Evolutionary conservation across 2,113 vertebrate genomes (phyloP).

Genomic region (Rhynchopsitta pachyrhyncha): DNA sequence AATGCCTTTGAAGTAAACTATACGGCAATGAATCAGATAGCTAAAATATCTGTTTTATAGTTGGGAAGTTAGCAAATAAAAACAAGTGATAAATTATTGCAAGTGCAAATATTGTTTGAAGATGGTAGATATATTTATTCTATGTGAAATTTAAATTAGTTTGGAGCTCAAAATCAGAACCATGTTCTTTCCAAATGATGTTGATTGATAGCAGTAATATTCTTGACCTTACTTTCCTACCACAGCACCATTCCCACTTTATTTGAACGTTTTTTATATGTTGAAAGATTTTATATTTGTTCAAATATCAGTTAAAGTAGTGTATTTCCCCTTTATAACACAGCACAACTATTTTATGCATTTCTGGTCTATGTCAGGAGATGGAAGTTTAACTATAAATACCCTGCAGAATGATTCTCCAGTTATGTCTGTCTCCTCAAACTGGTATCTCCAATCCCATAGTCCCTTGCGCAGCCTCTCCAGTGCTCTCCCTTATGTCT

Average conservation of each 20-base stretch:
- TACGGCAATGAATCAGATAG: background rate
- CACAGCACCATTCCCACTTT: background rate
- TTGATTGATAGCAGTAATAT: background rate
- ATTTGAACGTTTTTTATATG: background rate
- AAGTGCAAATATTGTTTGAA: constrained; percentile 14
- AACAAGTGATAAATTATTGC: background rate
- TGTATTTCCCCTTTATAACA: background rate
- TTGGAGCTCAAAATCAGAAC: background rate
- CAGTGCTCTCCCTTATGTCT: accelerated
- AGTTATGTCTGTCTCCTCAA: background rate
- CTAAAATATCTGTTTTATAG: constrained; percentile 2
- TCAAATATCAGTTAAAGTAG: background rate
- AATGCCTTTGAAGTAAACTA: background rate
- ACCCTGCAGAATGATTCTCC: background rate
- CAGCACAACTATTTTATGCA: background rate
- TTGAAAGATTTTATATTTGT: background rate
- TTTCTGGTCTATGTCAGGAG: background rate
- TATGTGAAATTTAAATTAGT: background rate
- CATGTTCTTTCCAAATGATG: background rate
- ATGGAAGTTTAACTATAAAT: background rate
- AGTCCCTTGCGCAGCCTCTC: background rate
- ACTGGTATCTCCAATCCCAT: background rate
- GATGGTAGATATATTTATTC: background rate
- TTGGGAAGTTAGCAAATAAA: constrained; percentile 49
- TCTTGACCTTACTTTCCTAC: background rate